Evolutionary conservation across 2,888 invertebrate genomes (phyloP).

Genomic region (Apomyelois bistriatella): DNA sequence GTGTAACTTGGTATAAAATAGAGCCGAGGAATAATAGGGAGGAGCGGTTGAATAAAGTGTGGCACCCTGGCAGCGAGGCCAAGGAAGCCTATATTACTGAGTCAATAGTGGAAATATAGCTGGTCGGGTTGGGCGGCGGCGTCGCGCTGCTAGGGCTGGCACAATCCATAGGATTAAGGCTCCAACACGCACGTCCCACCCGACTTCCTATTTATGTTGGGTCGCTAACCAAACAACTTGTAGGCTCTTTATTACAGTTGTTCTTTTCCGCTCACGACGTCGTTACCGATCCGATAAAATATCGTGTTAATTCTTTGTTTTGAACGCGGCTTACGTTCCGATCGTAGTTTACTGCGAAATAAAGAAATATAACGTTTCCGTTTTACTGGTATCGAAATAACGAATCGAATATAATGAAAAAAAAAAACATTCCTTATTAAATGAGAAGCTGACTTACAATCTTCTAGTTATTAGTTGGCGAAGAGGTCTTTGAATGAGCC

Average conservation of each 20-base stretch:
- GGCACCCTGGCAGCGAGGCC: slow-evolving; percentile 19
- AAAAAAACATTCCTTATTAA: too few relatives aligned
- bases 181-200: slow-evolving; percentile 61
- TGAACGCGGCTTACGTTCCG: slow-evolving; percentile 33
- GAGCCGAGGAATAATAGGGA: slow-evolving; percentile 7
- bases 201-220: slow-evolving; percentile 69
- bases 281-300: slow-evolving; percentile 68
- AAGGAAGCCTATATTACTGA: slow-evolving; percentile 36
- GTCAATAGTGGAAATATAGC: slow-evolving; percentile 62
- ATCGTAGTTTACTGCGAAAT: slow-evolving; percentile 29
- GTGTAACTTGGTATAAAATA: slow-evolving; percentile 14
- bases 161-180: slow-evolving; percentile 69
- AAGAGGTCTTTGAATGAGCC: too few relatives aligned
- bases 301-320: slow-evolving; percentile 57
- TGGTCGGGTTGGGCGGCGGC: slow-evolving; percentile 37
- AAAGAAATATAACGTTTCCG: slow-evolving; percentile 26
- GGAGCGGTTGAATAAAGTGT: slow-evolving; percentile 20
- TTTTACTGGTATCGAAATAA: slow-evolving; percentile 22
- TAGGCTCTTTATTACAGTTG: slow-evolving; percentile 78
- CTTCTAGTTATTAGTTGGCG: too few relatives aligned
- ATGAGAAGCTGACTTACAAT: too few relatives aligned
- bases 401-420: not conserved
- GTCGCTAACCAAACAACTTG: slow-evolving; percentile 74
- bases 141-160: slow-evolving; percentile 41
- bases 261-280: slow-evolving; percentile 70